Conservation (phyloP, 2,888 invertebrate species). For the Drosophila multiciliata region DNA sequence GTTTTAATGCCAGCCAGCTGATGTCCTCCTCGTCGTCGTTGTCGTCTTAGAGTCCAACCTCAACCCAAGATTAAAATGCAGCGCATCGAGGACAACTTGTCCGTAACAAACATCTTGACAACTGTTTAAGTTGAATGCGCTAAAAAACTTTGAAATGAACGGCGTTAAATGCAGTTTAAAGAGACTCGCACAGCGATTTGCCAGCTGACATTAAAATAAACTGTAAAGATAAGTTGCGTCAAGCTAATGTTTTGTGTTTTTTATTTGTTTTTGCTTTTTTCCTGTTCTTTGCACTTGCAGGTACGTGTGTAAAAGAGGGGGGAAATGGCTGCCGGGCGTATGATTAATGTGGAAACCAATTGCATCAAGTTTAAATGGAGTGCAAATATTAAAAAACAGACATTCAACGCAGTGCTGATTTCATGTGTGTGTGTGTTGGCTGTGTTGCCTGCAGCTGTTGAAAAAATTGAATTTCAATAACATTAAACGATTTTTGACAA, state of each 20-base stretch:
- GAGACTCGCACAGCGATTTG: slow-evolving; percentile 48
- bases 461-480: slow-evolving; percentile 54
- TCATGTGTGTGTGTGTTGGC: slow-evolving; percentile 1
- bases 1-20: slow-evolving; percentile 72
- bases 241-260: not conserved
- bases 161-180: slow-evolving; percentile 53
- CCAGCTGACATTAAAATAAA: slow-evolving; percentile 47
- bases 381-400: slow-evolving; percentile 53
- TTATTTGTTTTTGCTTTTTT: not conserved
- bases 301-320: slow-evolving; percentile 2
- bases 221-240: slow-evolving; percentile 25
- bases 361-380: slow-evolving; percentile 60
- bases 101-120: slow-evolving; percentile 47
- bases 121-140: slow-evolving; percentile 45
- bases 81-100: slow-evolving; percentile 36
- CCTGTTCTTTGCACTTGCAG: not conserved
- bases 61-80: slow-evolving; percentile 26
- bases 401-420: slow-evolving; percentile 1
- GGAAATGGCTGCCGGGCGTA: slow-evolving; percentile 19
- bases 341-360: slow-evolving; percentile 55
- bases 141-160: slow-evolving; percentile 34
- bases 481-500: slow-evolving; percentile 57
- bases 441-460: slow-evolving; percentile 5
- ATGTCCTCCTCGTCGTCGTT: slow-evolving; percentile 41
- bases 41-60: slow-evolving; percentile 28